Evolutionary conservation across 2,797 vertebrate genomes (phyloP).

Genomic region (Intellagama lesueurii): DNA sequence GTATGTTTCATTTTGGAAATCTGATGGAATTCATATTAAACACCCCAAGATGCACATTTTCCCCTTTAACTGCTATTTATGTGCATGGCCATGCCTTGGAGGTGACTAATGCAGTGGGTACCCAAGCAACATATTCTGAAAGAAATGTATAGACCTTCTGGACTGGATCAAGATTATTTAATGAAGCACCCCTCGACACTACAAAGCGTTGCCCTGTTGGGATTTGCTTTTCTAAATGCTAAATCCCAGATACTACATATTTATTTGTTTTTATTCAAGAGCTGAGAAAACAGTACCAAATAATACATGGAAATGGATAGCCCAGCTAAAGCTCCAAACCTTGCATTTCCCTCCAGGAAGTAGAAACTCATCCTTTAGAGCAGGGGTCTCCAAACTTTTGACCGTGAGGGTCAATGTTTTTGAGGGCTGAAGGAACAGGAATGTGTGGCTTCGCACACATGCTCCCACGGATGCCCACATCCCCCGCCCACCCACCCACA

Average conservation of each 20-base stretch:
- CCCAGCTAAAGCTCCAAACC: background rate
- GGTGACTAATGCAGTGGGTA: background rate
- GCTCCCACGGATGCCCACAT: too few relatives aligned
- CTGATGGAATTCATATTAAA: background rate
- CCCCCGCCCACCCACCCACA: too few relatives aligned
- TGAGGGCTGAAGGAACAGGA: too few relatives aligned
- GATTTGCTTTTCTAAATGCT: background rate
- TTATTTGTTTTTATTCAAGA: background rate
- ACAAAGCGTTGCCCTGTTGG: background rate
- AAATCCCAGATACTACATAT: background rate
- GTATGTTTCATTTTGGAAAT: background rate
- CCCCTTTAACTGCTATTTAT: background rate
- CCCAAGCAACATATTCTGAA: background rate
- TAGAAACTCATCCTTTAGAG: too few relatives aligned
- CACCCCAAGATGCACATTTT: background rate
- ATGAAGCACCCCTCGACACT: background rate
- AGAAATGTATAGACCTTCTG: background rate
- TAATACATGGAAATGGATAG: background rate
- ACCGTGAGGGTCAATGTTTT: too few relatives aligned
- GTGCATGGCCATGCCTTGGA: background rate
- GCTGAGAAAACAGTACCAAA: background rate
- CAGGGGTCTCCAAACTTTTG: too few relatives aligned
- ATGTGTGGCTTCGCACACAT: too few relatives aligned
- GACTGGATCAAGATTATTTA: background rate
- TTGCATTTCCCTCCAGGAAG: too few relatives aligned